Evolutionary conservation across 2,797 vertebrate genomes (phyloP).

Genomic region (Falco naumanni): DNA sequence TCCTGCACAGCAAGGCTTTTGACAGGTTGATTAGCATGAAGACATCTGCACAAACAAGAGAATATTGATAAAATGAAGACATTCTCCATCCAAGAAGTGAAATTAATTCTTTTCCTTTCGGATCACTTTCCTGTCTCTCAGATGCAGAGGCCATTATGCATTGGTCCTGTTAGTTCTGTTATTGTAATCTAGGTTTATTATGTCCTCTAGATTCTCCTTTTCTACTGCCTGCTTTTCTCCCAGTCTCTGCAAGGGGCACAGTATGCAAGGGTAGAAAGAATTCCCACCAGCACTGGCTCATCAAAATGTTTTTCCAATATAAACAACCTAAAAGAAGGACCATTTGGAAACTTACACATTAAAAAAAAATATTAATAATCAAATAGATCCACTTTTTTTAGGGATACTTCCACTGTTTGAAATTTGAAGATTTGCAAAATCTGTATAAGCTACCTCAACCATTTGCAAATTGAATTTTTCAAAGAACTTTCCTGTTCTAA

Average conservation of each 20-base stretch:
- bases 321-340: background rate
- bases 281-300: background rate
- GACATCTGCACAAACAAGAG: background rate
- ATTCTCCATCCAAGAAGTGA: background rate
- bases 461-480: background rate
- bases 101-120: background rate
- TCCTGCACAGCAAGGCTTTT: background rate
- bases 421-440: background rate
- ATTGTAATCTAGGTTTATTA: background rate
- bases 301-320: background rate
- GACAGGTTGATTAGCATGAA: background rate
- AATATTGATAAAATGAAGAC: background rate
- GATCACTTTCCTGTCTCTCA: background rate
- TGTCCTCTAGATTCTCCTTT: background rate
- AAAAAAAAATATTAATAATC: background rate
- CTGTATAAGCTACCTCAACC: background rate
- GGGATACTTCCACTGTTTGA: background rate
- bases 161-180: background rate
- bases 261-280: background rate
- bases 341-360: rapidly evolving
- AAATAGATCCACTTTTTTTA: background rate
- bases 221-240: background rate
- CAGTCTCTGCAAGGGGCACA: background rate
- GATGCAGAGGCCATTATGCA: background rate
- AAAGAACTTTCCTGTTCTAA: background rate